Base-by-base conservation (phyloP, 37 sponge, comb jelly and placozoan genomes). In the Spongilla lacustris region DNA sequence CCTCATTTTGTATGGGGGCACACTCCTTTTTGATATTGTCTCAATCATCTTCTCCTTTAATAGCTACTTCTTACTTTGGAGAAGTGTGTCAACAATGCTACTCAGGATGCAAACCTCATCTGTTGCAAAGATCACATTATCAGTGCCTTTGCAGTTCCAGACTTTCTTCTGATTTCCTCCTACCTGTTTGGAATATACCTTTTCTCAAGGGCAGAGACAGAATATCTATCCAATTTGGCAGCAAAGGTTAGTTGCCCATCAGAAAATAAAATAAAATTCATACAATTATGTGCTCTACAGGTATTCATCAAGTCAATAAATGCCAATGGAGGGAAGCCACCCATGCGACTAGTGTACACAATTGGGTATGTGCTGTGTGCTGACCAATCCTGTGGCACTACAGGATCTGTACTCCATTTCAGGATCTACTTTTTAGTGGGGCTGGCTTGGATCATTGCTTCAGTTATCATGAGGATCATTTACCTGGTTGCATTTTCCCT, bases 111-210 rank as follows among this genome's bases (percentile, higher is more conserved):
- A 1, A 14, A 58, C 19, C 58, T 35, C 36, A 72, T 89, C 27
- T 13, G 13, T 14, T 89, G 89, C 71, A 27, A 74, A 10, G n/a
- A 69, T 0, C 80, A 88, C 36, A 34, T 92, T 38, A 70, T 85
- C 78, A 92, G 75, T 48, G n/a, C 66, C 21, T 79, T 48, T 35
- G 41, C 85, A 27, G 38, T 92, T 26, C 79, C 74, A 0, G 92
- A 85, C 68, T 4, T 84, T 8, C 78, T 92, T 23, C 82, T 92
- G 28, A n/a, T 88, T 2, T 41, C 37, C 50, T 80, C 92, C 67
- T 92, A 92, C 36, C 29, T 72, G 67, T 92, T 88, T 81, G 92
- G 92, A 2, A 19, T 92, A 35, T 85, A 88, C 73, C 78, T 92
- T 32, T 92, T 92, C 82, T 87, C 88, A 32, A 32, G 72, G 4